These are phyloP conservation scores for Nyctibius bracteatus DNA, from an alignment of 2,113 vertebrate species.

Conservation along the genomic window DNA sequence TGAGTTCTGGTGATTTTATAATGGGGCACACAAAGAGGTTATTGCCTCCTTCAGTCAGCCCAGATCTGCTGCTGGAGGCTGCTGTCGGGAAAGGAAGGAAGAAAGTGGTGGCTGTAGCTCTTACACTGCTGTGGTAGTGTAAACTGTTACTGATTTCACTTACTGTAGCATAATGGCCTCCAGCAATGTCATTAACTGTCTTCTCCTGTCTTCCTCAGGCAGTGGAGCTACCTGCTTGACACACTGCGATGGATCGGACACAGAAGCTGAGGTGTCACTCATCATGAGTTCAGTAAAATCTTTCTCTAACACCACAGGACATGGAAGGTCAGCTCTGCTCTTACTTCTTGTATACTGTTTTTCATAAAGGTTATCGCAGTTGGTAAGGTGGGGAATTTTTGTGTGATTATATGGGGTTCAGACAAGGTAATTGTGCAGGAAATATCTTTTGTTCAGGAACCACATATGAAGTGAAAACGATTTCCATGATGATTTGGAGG, in stretches of 20 bases:
- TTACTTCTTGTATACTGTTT: not conserved
- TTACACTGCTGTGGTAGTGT: fast-evolving
- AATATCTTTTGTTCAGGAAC: not conserved
- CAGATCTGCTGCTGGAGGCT: fast-evolving
- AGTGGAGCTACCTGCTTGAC: constrained; percentile 90
- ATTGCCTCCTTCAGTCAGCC: too few relatives aligned
- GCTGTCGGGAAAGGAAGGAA: fast-evolving
- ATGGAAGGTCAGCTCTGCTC: constrained; percentile 81
- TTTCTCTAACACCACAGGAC: constrained; percentile 66
- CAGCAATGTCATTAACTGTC: fast-evolving
- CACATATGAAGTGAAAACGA: not conserved
- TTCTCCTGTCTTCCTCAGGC: constrained; percentile 66
- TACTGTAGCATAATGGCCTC: fast-evolving
- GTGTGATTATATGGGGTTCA: not conserved
- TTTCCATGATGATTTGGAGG: not conserved
- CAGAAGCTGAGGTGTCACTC: constrained; percentile 82
- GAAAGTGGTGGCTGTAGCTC: not conserved
- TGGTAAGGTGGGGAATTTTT: fast-evolving
- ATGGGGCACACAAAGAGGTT: fast-evolving
- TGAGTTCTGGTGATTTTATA: not conserved
- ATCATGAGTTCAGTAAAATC: constrained; percentile 82
- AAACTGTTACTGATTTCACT: fast-evolving
- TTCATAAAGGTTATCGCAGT: not conserved
- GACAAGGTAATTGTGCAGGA: not conserved
- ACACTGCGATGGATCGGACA: constrained; percentile 90